A percentile compares a stretch with the other conserved stretches of the same genome.
These are phyloP conservation scores for Australoheros facetus DNA, from an alignment of 2,797 vertebrate species.

Conservation along the genomic window DNA sequence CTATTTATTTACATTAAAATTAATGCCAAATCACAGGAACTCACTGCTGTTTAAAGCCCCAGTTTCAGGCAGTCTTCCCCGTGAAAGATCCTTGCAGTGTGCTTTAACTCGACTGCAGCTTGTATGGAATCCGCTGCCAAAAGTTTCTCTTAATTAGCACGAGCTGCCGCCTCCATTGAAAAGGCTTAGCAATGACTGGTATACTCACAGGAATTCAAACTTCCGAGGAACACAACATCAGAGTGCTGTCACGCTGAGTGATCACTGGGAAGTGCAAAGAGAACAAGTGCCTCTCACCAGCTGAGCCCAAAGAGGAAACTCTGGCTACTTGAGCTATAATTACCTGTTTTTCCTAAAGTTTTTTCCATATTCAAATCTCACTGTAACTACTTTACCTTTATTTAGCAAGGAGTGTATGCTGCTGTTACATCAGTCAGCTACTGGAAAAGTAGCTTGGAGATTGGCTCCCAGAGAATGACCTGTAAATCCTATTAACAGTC, in stretches of 20 bases:
- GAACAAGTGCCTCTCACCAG: background rate
- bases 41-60: background rate
- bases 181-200: constrained; percentile 20
- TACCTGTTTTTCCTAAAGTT: background rate
- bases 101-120: constrained; percentile 2
- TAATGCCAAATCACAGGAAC: background rate
- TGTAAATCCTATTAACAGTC: constrained; percentile 71
- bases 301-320: background rate
- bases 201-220: constrained; percentile 30
- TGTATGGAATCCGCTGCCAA: background rate
- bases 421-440: constrained; percentile 27
- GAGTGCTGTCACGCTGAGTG: constrained; percentile 27
- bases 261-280: constrained; percentile 12
- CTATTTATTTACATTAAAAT: background rate
- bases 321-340: background rate
- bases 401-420: background rate
- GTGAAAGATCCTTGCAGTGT: background rate
- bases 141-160: constrained; percentile 29
- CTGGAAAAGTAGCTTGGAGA: constrained; percentile 45
- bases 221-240: constrained; percentile 45
- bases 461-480: constrained; percentile 51
- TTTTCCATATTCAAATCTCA: background rate
- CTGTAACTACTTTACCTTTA: background rate
- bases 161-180: constrained; percentile 13
- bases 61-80: background rate